These are phyloP conservation scores for Gephyroberyx darwinii DNA, from an alignment of 2,797 vertebrate genomes.

Conservation along the genomic window DNA sequence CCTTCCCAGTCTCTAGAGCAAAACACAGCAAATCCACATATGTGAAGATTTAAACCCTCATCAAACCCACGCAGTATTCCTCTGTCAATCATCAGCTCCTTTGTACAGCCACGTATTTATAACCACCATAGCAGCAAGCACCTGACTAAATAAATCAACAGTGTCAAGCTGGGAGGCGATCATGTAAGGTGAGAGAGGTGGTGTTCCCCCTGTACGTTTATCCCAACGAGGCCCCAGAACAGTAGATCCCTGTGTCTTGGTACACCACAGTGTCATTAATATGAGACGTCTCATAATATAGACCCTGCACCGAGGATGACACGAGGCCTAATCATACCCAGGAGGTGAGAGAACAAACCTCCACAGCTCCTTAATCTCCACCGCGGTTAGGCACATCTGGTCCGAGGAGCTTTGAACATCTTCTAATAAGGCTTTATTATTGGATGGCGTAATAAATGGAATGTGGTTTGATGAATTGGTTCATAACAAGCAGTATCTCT, in stretches of 20 bases:
- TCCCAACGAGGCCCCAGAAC: constrained; percentile 57
- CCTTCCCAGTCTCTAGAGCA: constrained; percentile 56
- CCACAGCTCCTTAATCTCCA: constrained; percentile 65
- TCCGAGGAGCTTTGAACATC: constrained; percentile 71
- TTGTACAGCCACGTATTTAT: constrained; percentile 46
- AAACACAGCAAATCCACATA: constrained; percentile 52
- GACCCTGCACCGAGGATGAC: constrained; percentile 56
- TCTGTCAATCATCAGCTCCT: constrained; percentile 68
- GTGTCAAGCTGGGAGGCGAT: constrained; percentile 60
- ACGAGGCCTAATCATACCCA: constrained; percentile 74
- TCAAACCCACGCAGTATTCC: constrained; percentile 31
- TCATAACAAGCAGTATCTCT: constrained; percentile 66
- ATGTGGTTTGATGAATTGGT: constrained; percentile 72
- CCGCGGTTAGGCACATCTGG: constrained; percentile 73
- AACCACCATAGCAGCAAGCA: constrained; percentile 59
- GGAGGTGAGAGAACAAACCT: constrained; percentile 67
- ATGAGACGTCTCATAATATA: constrained; percentile 61
- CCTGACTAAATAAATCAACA: constrained; percentile 75
- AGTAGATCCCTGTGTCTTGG: constrained; percentile 54
- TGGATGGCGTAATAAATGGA: constrained; percentile 73
- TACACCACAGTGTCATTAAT: constrained; percentile 63
- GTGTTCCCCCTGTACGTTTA: constrained; percentile 48
- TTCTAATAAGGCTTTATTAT: constrained; percentile 68
- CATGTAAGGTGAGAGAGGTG: constrained; percentile 64
- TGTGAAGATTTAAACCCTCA: constrained; percentile 25